phyloP scores from a whole-genome alignment of 2,113 vertebrate genomes.

The Centropristis striata region DNA sequence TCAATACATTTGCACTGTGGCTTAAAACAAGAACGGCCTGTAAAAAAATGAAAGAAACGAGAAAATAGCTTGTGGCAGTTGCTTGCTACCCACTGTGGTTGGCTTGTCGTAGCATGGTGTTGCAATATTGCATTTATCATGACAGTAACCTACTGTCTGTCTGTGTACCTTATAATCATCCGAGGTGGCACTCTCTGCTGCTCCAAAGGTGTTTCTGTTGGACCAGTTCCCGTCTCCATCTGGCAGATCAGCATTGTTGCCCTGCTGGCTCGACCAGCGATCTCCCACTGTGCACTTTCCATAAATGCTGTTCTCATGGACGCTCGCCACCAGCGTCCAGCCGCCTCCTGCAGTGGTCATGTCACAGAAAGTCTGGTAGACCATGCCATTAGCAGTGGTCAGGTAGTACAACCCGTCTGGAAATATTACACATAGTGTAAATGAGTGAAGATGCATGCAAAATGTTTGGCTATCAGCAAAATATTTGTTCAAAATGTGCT shows the following conservation, averaged over 20 bases:
- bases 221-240: slow-evolving; percentile 15
- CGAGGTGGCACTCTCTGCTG: slow-evolving; percentile 17
- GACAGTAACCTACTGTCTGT: no score
- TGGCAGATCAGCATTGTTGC: neutral
- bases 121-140: no score
- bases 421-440: neutral
- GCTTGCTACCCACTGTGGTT: no score
- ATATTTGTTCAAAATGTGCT: neutral
- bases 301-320: slow-evolving; percentile 4
- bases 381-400: slow-evolving; percentile 41
- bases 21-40: no score
- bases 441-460: neutral
- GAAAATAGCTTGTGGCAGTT: no score
- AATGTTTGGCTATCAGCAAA: no score
- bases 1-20: no score
- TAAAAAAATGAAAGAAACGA: no score
- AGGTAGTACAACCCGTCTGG: slow-evolving; percentile 50
- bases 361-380: slow-evolving; percentile 54
- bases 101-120: no score
- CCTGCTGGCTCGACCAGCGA: slow-evolving; percentile 39
- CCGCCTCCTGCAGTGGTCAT: slow-evolving; percentile 45
- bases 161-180: slow-evolving; percentile 28
- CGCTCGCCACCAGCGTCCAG: slow-evolving; percentile 45
- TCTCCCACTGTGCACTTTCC: slow-evolving; percentile 27
- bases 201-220: slow-evolving; percentile 38